A percentile compares a stretch with the other conserved stretches of the same genome.
phyloP scores from a whole-genome alignment of 1,140 invertebrate species.

The Marisa cornuarietis region DNA sequence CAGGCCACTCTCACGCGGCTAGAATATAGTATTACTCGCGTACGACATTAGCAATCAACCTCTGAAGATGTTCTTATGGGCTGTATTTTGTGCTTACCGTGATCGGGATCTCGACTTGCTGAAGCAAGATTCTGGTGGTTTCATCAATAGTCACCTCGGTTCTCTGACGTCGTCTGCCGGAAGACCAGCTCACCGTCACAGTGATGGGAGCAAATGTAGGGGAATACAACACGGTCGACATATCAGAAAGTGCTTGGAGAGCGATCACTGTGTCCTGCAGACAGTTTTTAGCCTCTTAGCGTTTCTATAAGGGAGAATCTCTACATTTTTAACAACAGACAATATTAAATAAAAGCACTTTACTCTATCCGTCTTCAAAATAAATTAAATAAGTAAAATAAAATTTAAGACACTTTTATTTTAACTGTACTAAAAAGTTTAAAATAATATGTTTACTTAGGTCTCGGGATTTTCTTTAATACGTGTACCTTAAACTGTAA shows the following conservation, averaged over 20 bases:
- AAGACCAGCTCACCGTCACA: conserved; percentile 14
- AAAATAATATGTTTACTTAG: too few relatives aligned
- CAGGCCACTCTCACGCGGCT: too few relatives aligned
- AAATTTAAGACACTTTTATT: too few relatives aligned
- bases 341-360: background rate
- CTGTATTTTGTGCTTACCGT: background rate
- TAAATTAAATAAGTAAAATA: too few relatives aligned
- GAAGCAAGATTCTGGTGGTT: conserved; percentile 35
- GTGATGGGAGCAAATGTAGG: conserved; percentile 11
- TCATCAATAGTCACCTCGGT: conserved; percentile 28
- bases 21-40: too few relatives aligned
- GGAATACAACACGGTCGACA: conserved; percentile 11
- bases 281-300: background rate
- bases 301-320: background rate
- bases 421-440: too few relatives aligned
- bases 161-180: conserved; percentile 1
- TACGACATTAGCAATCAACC: background rate
- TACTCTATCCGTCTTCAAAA: background rate
- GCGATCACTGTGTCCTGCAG: conserved; percentile 42
- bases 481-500: too few relatives aligned
- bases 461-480: too few relatives aligned
- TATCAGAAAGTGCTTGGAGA: conserved; percentile 33
- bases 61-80: too few relatives aligned
- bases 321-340: background rate
- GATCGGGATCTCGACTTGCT: conserved; percentile 24